phyloP scores from a whole-genome alignment of 1,140 invertebrate species.

The Musca vetustissima region DNA sequence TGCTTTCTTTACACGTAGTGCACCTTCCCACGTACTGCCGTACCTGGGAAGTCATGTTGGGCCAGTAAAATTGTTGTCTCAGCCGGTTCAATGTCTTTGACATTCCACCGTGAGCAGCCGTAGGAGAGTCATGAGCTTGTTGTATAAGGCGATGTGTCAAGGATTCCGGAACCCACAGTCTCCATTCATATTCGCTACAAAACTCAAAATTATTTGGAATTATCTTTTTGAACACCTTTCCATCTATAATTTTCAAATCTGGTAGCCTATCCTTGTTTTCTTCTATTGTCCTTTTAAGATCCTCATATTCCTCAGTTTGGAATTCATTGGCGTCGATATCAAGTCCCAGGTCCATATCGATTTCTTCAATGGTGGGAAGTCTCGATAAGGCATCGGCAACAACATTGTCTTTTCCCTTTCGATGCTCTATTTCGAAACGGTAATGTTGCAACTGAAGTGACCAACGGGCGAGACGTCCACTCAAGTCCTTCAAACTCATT shows the following conservation, averaged over 20 bases:
- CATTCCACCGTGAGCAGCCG: not conserved
- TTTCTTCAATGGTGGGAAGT: not conserved
- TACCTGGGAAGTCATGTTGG: not conserved
- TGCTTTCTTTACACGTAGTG: not conserved
- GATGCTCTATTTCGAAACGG: slow-evolving; percentile 30
- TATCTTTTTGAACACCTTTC: not conserved
- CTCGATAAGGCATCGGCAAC: slow-evolving; percentile 40
- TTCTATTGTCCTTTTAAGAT: not conserved
- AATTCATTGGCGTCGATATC: not conserved
- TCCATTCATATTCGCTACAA: not conserved
- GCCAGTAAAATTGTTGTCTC: not conserved
- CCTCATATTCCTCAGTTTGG: not conserved
- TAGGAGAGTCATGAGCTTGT: not conserved
- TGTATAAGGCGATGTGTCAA: not conserved
- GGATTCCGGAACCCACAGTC: not conserved
- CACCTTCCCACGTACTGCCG: not conserved
- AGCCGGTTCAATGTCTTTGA: not conserved
- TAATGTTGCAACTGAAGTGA: not conserved
- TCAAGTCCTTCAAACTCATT: slow-evolving; percentile 1
- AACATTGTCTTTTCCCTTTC: slow-evolving; percentile 38
- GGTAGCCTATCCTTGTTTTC: not conserved
- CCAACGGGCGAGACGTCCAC: slow-evolving; percentile 31
- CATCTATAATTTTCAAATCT: not conserved
- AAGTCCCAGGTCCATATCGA: not conserved
- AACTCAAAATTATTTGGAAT: not conserved